phyloP scores from a whole-genome alignment of 2,113 vertebrate genomes.

The Heterocephalus glaber region DNA sequence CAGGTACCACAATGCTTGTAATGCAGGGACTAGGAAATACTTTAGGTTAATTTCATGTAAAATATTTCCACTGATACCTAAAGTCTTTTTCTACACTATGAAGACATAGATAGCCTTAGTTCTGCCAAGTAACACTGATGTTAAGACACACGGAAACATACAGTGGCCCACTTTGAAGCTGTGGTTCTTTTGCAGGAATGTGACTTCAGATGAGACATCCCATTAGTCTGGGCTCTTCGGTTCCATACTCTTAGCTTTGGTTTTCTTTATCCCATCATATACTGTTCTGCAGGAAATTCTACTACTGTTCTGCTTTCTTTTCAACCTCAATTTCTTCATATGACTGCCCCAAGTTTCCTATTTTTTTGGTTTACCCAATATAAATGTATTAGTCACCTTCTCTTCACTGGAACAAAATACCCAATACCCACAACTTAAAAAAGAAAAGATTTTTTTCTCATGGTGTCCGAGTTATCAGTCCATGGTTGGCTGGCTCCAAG shows the following conservation, averaged over 20 bases:
- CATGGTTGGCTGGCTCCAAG: not conserved
- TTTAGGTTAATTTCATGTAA: slow-evolving; percentile 35
- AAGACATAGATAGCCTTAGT: not conserved
- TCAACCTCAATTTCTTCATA: not conserved
- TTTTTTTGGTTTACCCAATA: not conserved
- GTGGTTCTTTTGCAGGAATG: not conserved
- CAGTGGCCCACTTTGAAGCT: not conserved
- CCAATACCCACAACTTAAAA: not conserved
- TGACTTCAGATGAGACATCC: not conserved
- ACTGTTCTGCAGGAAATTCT: not conserved
- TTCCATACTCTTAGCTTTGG: not conserved
- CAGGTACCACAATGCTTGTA: not conserved
- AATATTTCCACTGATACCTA: not conserved
- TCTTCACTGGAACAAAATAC: not conserved
- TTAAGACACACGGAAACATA: not conserved
- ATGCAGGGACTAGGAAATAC: not conserved
- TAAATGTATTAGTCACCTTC: not conserved
- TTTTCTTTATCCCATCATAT: not conserved
- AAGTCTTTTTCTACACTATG: not conserved
- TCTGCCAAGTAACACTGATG: not conserved
- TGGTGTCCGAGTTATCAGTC: not conserved
- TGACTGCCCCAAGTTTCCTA: not conserved
- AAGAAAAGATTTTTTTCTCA: not conserved
- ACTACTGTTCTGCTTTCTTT: not conserved
- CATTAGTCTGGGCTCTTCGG: too few relatives aligned